A percentile compares a stretch with the other conserved stretches of the same genome.
Evolutionary conservation across 23 tunicate species (phyloP).

Genomic region (Ascidia mentula): DNA sequence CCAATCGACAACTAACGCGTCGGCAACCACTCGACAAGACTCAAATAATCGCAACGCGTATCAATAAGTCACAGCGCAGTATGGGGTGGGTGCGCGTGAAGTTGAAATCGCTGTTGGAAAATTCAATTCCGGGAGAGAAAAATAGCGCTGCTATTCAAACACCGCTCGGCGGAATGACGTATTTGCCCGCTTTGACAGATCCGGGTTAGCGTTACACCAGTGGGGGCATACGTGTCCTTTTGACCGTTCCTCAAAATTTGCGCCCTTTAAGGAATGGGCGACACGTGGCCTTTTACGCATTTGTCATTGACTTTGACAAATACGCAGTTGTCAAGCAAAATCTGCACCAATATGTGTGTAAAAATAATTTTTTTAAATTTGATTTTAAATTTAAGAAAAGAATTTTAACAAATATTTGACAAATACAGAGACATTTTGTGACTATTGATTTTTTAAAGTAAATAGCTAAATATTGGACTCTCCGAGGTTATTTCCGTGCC

Average conservation of each 20-base stretch:
- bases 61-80: neutral
- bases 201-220: slow-evolving; percentile 15
- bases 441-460: too few species aligned
- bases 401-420: too few species aligned
- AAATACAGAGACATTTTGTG: too few species aligned
- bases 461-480: too few species aligned
- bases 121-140: neutral
- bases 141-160: neutral
- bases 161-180: slow-evolving; percentile 1
- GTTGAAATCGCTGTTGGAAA: slow-evolving; percentile 10
- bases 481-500: too few species aligned
- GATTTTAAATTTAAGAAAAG: too few species aligned
- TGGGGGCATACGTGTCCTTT: neutral
- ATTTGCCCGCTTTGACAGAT: neutral
- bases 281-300: neutral
- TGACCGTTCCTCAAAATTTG: neutral
- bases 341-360: too few species aligned
- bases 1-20: neutral
- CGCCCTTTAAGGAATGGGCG: neutral
- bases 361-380: too few species aligned
- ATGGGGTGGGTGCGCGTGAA: neutral
- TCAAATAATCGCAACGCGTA: neutral
- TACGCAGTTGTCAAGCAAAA: too few species aligned
- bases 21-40: neutral
- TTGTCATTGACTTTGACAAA: too few species aligned